A percentile compares a stretch with the other conserved stretches of the same genome.
phyloP scores from a whole-genome alignment of 2,888 invertebrate species.

The Cryptocheilus praepositus region DNA sequence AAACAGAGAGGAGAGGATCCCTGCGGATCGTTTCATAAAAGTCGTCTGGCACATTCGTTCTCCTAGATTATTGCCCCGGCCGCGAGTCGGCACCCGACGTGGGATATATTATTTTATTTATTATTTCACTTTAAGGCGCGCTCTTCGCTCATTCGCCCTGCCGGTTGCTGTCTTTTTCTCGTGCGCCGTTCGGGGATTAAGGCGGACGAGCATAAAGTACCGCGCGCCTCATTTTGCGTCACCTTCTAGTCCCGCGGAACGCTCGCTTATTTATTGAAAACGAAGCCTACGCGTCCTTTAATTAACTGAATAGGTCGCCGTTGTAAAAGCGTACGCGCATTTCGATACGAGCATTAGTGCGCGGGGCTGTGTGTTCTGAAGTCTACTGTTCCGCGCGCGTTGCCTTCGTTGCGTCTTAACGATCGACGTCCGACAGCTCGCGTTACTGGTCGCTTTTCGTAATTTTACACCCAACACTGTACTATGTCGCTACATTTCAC shows the following conservation, averaged over 20 bases:
- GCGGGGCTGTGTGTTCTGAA: too few relatives aligned
- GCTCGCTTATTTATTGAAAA: too few relatives aligned
- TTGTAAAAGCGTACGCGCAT: slow-evolving; percentile 22
- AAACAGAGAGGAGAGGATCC: slow-evolving; percentile 26
- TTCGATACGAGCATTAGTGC: too few relatives aligned
- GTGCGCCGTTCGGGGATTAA: background rate
- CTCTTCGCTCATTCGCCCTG: background rate
- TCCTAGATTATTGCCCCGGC: slow-evolving; percentile 69
- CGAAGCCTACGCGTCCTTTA: slow-evolving; percentile 30
- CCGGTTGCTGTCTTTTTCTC: background rate
- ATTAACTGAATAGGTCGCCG: slow-evolving; percentile 35
- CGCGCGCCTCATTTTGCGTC: slow-evolving; percentile 39
- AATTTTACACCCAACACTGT: too few relatives aligned
- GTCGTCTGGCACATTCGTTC: slow-evolving; percentile 75
- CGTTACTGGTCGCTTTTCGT: too few relatives aligned
- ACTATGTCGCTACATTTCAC: too few relatives aligned
- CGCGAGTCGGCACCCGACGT: slow-evolving; percentile 47
- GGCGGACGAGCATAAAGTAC: background rate
- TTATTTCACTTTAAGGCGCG: slow-evolving; percentile 47
- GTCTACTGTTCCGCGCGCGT: too few relatives aligned
- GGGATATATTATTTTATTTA: slow-evolving; percentile 58
- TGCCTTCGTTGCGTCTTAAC: too few relatives aligned
- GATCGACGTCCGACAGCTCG: too few relatives aligned
- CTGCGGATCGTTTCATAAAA: slow-evolving; percentile 71
- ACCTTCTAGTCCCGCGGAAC: slow-evolving; percentile 17